Conservation (phyloP, 2,113 vertebrate species). For the Ia io region DNA sequence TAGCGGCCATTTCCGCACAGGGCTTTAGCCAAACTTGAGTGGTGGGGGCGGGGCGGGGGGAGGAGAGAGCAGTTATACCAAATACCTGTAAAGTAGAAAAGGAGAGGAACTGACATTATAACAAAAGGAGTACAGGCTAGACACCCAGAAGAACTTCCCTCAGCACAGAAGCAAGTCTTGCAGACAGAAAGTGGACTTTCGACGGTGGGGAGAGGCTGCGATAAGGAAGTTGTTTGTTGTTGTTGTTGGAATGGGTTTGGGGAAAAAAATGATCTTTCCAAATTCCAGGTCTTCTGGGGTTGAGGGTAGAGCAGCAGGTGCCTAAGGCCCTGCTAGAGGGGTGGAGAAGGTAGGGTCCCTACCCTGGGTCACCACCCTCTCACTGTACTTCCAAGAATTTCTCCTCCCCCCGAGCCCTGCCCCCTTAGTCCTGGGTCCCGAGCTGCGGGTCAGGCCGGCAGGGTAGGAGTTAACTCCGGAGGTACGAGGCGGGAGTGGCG, state of each 20-base stretch:
- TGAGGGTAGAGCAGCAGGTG: not conserved
- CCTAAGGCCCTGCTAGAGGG: not conserved
- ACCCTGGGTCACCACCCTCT: not conserved
- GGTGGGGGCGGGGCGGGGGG: not conserved
- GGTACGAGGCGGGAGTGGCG: conserved; percentile 13
- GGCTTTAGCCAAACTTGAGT: not conserved
- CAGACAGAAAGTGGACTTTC: not conserved
- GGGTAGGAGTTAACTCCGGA: conserved; percentile 75
- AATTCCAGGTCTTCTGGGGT: conserved; percentile 33
- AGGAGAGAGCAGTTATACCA: not conserved
- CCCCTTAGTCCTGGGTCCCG: not conserved
- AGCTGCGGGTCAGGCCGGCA: conserved; percentile 69
- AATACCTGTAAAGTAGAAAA: not conserved
- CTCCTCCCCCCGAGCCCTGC: not conserved
- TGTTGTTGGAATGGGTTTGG: conserved; percentile 1
- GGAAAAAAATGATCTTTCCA: not conserved
- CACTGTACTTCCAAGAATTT: not conserved
- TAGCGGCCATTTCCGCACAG: not conserved
- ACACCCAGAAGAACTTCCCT: conserved; percentile 61
- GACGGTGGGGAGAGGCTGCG: not conserved
- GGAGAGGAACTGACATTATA: not conserved
- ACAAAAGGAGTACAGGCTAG: conserved; percentile 26
- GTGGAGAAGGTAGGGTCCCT: not conserved
- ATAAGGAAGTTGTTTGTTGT: not conserved
- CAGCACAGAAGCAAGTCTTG: not conserved